These are phyloP conservation scores for Corapipo altera DNA, from an alignment of 2,113 vertebrate species.

Conservation along the genomic window DNA sequence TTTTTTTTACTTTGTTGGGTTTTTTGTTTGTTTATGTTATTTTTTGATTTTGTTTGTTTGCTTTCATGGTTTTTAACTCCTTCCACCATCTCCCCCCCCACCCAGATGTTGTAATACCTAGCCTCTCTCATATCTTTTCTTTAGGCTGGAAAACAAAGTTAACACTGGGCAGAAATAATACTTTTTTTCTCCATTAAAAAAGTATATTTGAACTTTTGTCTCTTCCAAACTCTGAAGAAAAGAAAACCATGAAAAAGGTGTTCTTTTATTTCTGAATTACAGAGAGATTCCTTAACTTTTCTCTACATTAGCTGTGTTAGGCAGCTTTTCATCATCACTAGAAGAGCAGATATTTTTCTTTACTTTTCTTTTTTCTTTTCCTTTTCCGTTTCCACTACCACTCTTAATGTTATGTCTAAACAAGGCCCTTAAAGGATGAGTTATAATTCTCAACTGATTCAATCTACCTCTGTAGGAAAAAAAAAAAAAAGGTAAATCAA, in stretches of 20 bases:
- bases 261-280: background rate
- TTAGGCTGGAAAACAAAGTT: background rate
- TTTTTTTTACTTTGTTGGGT: background rate
- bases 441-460: background rate
- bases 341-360: background rate
- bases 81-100: no score
- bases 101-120: background rate
- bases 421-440: background rate
- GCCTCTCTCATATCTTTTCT: background rate
- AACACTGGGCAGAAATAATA: background rate
- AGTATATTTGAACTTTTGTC: background rate
- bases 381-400: background rate
- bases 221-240: background rate
- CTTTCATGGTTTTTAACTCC: background rate
- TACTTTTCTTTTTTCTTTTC: background rate
- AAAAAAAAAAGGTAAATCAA: background rate
- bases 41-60: background rate
- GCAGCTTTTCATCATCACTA: background rate
- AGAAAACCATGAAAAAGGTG: background rate
- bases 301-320: background rate
- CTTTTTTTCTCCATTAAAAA: background rate
- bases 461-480: background rate
- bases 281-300: background rate
- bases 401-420: background rate
- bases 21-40: background rate